Evolutionary conservation across 2,797 vertebrate genomes (phyloP).

Genomic region (Triplophysa bombifrons): DNA sequence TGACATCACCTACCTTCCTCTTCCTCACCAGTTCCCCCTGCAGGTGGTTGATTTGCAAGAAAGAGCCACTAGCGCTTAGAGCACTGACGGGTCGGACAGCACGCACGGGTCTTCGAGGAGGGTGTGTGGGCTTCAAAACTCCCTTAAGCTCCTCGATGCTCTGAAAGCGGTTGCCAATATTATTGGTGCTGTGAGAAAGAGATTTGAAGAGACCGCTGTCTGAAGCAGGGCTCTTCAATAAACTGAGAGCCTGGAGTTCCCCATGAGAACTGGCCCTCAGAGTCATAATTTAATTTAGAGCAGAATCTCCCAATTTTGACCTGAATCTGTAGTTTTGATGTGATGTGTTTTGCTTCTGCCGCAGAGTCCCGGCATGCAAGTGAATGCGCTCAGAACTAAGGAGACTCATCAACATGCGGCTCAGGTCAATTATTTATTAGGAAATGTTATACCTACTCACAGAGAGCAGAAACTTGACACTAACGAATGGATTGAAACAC

Average conservation of each 20-base stretch:
- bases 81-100: conserved; percentile 74
- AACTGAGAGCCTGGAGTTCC: conserved; percentile 68
- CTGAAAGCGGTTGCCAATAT: conserved; percentile 57
- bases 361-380: conserved; percentile 8
- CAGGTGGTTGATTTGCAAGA: conserved; percentile 76
- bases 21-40: conserved; percentile 79
- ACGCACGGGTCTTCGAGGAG: conserved; percentile 65
- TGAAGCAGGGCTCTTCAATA: conserved; percentile 51
- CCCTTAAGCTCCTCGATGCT: conserved; percentile 67
- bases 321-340: conserved; percentile 14
- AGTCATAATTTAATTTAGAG: conserved; percentile 64
- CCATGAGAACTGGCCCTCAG: conserved; percentile 74
- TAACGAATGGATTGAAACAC: conserved; percentile 37
- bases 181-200: conserved; percentile 71
- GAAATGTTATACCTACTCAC: conserved; percentile 65
- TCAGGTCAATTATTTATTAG: conserved; percentile 69
- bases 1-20: conserved; percentile 70
- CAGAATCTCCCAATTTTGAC: conserved; percentile 1
- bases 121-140: conserved; percentile 30
- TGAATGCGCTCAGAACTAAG: conserved; percentile 12
- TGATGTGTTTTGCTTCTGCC: conserved; percentile 17
- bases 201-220: conserved; percentile 68
- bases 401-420: conserved; percentile 14
- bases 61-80: conserved; percentile 61
- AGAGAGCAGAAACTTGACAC: conserved; percentile 54